phyloP scores from a whole-genome alignment of 1,140 invertebrate species.

The Lordiphosa mommai region DNA sequence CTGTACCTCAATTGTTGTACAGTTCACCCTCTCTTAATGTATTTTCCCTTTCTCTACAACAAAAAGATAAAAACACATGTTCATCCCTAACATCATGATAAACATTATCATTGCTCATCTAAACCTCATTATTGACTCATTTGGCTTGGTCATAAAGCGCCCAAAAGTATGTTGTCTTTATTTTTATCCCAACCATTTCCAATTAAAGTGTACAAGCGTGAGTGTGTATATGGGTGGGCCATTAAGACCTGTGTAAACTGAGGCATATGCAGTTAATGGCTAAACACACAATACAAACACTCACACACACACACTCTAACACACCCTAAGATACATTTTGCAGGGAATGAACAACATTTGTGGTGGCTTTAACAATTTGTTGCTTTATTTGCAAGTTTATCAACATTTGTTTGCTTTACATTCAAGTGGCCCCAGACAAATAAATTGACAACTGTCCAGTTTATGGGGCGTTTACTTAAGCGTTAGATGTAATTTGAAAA shows the following conservation, averaged over 20 bases:
- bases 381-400: no score
- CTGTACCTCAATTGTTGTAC: no score
- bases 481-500: no score
- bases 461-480: no score
- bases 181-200: conserved; percentile 54
- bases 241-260: conserved; percentile 50
- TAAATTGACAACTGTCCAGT: no score
- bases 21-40: no score
- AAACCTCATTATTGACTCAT: conserved; percentile 70
- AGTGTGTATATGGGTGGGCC: conserved; percentile 12
- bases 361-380: no score
- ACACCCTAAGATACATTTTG: no score
- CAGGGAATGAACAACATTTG: no score
- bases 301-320: no score
- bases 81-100: conserved; percentile 25
- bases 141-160: conserved; percentile 51
- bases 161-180: conserved; percentile 68
- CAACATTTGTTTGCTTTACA: no score
- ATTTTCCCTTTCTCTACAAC: not conserved
- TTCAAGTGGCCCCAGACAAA: no score
- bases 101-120: conserved; percentile 50
- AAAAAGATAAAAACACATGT: conserved; percentile 33
- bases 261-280: conserved; percentile 72
- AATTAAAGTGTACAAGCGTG: conserved; percentile 53
- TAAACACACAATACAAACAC: conserved; percentile 43